These are phyloP conservation scores for Centroberyx gerrardi DNA, from an alignment of 2,797 vertebrate species.

Conservation along the genomic window DNA sequence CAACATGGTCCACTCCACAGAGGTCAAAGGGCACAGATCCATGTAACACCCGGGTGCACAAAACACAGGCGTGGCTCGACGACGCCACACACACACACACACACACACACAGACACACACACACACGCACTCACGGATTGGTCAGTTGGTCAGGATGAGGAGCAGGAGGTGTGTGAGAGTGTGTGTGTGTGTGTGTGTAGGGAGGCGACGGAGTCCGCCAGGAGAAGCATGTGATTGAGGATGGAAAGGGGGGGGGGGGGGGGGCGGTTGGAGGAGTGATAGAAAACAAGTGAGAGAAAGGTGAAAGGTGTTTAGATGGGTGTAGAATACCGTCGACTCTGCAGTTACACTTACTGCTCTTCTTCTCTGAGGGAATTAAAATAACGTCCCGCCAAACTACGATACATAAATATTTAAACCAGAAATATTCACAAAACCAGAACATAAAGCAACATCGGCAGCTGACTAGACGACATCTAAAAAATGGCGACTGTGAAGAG, in stretches of 20 bases:
- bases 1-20: conserved; percentile 20
- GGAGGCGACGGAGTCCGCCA: conserved; percentile 49
- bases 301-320: no score
- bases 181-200: conserved; percentile 38
- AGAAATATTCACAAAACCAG: conserved; percentile 16
- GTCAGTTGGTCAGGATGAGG: conserved; percentile 44
- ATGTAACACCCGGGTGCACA: conserved; percentile 33
- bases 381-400: conserved; percentile 8
- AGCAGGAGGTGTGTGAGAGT: conserved; percentile 41
- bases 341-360: conserved; percentile 1
- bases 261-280: conserved; percentile 15
- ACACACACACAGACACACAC: conserved; percentile 6
- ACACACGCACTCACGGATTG: conserved; percentile 76
- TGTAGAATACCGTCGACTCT: neutral
- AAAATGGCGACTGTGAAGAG: conserved; percentile 42
- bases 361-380: conserved; percentile 4
- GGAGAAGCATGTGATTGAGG: conserved; percentile 60
- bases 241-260: conserved; percentile 18
- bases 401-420: conserved; percentile 12
- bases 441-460: conserved; percentile 40
- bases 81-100: conserved; percentile 22
- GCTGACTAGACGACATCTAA: conserved; percentile 65
- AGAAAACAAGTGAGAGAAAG: conserved; percentile 47
- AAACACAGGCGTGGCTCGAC: conserved; percentile 32
- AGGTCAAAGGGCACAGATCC: conserved; percentile 22